Evolutionary conservation across 2,888 invertebrate genomes (phyloP).

Genomic region (Athalia rosae): DNA sequence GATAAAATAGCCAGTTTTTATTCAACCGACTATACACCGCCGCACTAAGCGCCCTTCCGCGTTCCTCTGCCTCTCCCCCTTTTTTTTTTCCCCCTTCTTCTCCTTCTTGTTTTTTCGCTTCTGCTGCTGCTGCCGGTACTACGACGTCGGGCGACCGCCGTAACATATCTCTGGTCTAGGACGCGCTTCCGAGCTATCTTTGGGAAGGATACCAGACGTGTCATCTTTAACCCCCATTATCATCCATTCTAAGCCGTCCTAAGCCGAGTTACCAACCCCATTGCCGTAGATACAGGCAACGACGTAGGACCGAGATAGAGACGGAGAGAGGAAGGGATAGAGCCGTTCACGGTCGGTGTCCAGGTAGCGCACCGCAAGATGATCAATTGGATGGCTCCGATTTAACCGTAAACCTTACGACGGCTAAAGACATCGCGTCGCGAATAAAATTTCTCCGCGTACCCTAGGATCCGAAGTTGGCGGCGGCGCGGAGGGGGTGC

Average conservation of each 20-base stretch:
- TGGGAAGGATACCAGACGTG: slow-evolving; percentile 30
- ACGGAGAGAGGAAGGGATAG: slow-evolving; percentile 16
- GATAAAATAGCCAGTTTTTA: slow-evolving; percentile 38
- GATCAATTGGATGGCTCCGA: slow-evolving; percentile 10
- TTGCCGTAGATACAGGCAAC: slow-evolving; percentile 17
- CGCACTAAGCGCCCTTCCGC: too few relatives aligned
- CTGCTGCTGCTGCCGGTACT: too few relatives aligned
- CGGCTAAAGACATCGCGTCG: too few relatives aligned
- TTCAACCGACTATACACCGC: not conserved
- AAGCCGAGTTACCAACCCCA: slow-evolving; percentile 30
- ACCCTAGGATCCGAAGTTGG: too few relatives aligned
- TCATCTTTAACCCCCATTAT: slow-evolving; percentile 46
- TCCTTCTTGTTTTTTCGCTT: not conserved
- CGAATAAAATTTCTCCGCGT: too few relatives aligned
- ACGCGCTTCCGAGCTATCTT: slow-evolving; percentile 40
- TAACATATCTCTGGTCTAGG: slow-evolving; percentile 16
- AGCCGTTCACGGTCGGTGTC: not conserved
- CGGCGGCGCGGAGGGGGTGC: too few relatives aligned
- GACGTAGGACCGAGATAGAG: not conserved
- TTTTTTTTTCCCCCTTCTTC: not conserved
- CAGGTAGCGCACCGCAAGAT: not conserved
- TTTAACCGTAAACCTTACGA: too few relatives aligned
- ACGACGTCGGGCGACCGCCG: not conserved
- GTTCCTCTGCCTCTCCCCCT: not conserved
- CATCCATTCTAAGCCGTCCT: slow-evolving; percentile 36